Evolutionary conservation across 2,888 invertebrate genomes (phyloP).

Genomic region (Zeuzera pyrina): DNA sequence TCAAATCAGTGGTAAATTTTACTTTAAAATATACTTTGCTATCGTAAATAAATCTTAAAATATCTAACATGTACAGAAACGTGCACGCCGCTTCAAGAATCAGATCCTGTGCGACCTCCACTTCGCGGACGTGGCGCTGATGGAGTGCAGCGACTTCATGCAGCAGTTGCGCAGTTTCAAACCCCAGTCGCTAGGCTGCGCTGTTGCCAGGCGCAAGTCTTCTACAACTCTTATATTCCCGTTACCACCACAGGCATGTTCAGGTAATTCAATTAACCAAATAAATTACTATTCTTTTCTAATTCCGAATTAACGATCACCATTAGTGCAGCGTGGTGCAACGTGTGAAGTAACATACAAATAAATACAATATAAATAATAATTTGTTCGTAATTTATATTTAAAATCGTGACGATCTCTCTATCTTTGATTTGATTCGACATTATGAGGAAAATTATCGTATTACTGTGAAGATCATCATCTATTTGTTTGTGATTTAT

Average conservation of each 20-base stretch:
- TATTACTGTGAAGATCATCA: too few species aligned
- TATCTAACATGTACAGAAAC: slow-evolving; percentile 65
- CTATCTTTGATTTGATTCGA: too few species aligned
- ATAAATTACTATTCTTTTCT: too few species aligned
- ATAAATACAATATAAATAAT: too few species aligned
- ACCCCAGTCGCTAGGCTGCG: slow-evolving; percentile 95
- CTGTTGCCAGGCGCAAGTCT: slow-evolving; percentile 93
- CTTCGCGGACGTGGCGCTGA: slow-evolving; percentile 96
- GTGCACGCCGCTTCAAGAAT: slow-evolving; percentile 82
- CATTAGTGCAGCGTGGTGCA: too few species aligned
- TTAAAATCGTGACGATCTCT: too few species aligned
- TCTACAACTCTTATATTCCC: slow-evolving; percentile 96
- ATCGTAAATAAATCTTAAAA: neutral
- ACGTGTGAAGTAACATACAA: too few species aligned
- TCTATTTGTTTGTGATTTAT: too few species aligned
- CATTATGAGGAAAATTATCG: too few species aligned
- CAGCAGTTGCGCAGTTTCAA: slow-evolving; percentile 96
- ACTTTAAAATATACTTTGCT: neutral
- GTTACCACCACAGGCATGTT: slow-evolving; percentile 93
- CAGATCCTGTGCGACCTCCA: slow-evolving; percentile 96
- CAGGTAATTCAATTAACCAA: too few species aligned
- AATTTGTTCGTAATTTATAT: too few species aligned
- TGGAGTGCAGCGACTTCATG: slow-evolving; percentile 98
- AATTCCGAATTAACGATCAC: too few species aligned
- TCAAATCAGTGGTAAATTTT: neutral